Evolutionary conservation across 1,140 invertebrate genomes (phyloP), one percentile per base, ranked within the genome.

Genomic region (Oscheius sp.): DNA sequence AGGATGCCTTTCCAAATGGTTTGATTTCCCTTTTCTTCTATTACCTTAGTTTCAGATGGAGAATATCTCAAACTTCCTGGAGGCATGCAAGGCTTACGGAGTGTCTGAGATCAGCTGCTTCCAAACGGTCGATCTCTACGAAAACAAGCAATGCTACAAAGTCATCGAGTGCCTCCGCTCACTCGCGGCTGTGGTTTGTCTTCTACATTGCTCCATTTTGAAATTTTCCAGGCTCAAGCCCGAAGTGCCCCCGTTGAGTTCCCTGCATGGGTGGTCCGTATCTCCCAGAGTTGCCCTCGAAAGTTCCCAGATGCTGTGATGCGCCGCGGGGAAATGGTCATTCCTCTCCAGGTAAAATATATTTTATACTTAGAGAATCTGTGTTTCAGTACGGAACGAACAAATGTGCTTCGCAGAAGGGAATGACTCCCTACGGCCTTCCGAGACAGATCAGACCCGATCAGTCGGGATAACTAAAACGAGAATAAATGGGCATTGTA

Each of bases 71-170:
- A 86, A 89, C 79, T 90, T 90, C 83, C 80, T 90, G 75, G 89
- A 88, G 79, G 89, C 87, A 7, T 87, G 87, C 68, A 87, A 88
- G 76, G 78, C 77, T 3, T 90, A 89, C 78, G 89, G 89, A 2
- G 86, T 90, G 1, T 87, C 87, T 72, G 85, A 88, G 52, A 86
- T 86, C 76, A 88, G 88, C 76, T 84, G 89, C n/a, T 90, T 90
- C 82, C 89, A 90, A 84, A 89, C 89, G 23, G 89, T 89, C 72
- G 89, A 90, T 81, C 82, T 90, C 32, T 90, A 88, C 80, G 89
- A 90, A 82, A 87, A 88, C 75, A 89, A 89, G 77, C 89, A 90
- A 79, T 85, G 89, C 77, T 89, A 88, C 79, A 88, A 84, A 62
- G 85, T 85, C 15, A 81, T 85, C 62, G 81, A 83, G 76, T 83